Evolutionary conservation across 2,113 vertebrate species (phyloP).

Genomic region (Coptodon bakossiorum): DNA sequence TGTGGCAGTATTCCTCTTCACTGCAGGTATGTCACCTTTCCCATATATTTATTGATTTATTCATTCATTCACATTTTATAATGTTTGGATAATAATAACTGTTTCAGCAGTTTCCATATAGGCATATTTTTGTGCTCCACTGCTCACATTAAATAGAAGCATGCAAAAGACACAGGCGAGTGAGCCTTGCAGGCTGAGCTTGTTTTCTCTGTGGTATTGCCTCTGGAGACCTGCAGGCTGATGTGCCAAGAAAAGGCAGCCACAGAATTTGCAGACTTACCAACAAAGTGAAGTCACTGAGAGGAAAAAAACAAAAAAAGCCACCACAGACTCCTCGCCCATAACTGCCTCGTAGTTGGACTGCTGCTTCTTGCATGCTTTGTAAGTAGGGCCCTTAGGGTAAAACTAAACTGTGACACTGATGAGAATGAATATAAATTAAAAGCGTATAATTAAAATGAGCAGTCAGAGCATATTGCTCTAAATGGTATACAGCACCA

Average conservation of each 20-base stretch:
- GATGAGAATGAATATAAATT: not conserved
- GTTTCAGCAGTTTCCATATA: conserved; percentile 19
- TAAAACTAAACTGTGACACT: not conserved
- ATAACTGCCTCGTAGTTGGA: not conserved
- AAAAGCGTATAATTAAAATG: not conserved
- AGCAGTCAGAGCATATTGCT: not conserved
- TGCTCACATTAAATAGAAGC: not conserved
- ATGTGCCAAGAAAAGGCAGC: conserved; percentile 47
- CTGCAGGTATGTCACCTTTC: conserved; percentile 65
- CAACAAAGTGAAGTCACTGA: conserved; percentile 38
- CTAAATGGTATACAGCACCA: not conserved
- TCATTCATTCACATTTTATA: not conserved
- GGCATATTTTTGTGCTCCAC: not conserved
- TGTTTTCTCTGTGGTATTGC: conserved; percentile 43
- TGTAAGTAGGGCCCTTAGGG: not conserved
- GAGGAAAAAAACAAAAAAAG: not conserved
- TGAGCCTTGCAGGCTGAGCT: conserved; percentile 37
- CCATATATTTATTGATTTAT: not conserved
- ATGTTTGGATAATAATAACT: not conserved
- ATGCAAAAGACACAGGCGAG: not conserved
- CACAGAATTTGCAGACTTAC: conserved; percentile 53
- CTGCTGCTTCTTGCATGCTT: not conserved
- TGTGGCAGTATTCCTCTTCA: conserved; percentile 74
- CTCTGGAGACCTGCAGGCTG: conserved; percentile 19
- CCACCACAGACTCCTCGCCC: conserved; percentile 12